Evolutionary conservation across 2,113 vertebrate species (phyloP).

Genomic region (Benitochromis conjunctus): DNA sequence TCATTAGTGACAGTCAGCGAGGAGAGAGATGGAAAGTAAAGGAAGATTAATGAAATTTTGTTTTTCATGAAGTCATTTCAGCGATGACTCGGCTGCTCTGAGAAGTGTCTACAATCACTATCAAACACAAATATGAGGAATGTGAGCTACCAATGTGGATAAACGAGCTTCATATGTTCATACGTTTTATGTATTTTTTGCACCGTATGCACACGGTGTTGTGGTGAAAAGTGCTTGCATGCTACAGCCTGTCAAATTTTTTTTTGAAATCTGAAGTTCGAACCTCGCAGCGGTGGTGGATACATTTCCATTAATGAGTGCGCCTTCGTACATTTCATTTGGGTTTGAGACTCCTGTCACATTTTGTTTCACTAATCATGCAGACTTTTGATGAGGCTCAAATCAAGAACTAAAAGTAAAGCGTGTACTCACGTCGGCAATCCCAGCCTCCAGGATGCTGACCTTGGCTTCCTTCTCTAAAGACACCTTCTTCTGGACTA

Average conservation of each 20-base stretch:
- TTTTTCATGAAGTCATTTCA: not conserved
- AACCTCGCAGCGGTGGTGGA: not conserved
- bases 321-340: not conserved
- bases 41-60: not conserved
- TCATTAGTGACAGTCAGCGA: not conserved
- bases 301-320: not conserved
- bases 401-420: not conserved
- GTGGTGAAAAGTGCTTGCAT: not conserved
- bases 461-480: conserved; percentile 82
- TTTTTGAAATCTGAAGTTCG: not conserved
- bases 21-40: not conserved
- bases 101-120: not conserved
- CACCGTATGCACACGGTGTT: accelerated
- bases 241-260: not conserved
- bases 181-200: not conserved
- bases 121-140: not conserved
- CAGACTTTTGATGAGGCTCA: not conserved
- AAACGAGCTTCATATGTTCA: not conserved
- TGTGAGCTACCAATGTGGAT: not conserved
- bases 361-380: not conserved
- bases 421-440: conserved; percentile 80
- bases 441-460: conserved; percentile 84
- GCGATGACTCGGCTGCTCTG: not conserved
- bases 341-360: not conserved
- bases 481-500: conserved; percentile 79